Evolutionary conservation across 1,140 invertebrate genomes (phyloP), one percentile per base, ranked within the genome.

Genomic region (Antheraea mylitta): DNA sequence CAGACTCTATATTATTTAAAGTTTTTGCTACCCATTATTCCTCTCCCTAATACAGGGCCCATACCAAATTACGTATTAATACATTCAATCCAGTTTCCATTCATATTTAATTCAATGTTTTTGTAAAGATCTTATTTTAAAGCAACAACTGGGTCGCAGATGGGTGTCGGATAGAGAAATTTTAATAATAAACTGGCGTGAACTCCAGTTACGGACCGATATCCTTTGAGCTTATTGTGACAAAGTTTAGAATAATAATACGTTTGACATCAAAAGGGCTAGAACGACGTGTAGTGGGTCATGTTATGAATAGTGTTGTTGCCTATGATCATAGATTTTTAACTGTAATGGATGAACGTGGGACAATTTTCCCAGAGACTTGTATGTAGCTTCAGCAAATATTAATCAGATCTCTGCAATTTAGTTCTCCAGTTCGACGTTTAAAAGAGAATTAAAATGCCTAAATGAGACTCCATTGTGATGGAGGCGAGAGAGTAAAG

Each of bases 1-100:
- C 65, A 72, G 69, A 73, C 42, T 65, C 36, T 69, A 72, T 76
- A 77, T 80, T 80, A 85, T 87, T 88, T 78, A 76, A 74, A 86
- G 71, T 79, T 88, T 90, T 88, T 71, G 81, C 85, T 80, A 83
- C 64, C 86, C 80, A 85, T 91, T 87, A 87, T 89, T 77, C 79
- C 68, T 70, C 82, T 77, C 87, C 86, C 84, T 89, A 90, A 89
- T 87, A 66, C 72, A 68, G 82, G 87, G 87, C 82, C 87, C 86
- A 81, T 88, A 89, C 84, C 84, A 77, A 89, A 89, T 91, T 89
- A 87, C 78, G 81, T 87, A 87, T 91, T 89, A 89, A 91, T 86
- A 81, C 82, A 90, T 91, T 82, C 89, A 87, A 89, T 90, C 87
- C 87, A 90, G 86, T 91, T 90, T 89, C 78, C 77, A 89, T 91